Evolutionary conservation across 1,140 invertebrate genomes (phyloP).

Genomic region (Lasioglossum baleicum): DNA sequence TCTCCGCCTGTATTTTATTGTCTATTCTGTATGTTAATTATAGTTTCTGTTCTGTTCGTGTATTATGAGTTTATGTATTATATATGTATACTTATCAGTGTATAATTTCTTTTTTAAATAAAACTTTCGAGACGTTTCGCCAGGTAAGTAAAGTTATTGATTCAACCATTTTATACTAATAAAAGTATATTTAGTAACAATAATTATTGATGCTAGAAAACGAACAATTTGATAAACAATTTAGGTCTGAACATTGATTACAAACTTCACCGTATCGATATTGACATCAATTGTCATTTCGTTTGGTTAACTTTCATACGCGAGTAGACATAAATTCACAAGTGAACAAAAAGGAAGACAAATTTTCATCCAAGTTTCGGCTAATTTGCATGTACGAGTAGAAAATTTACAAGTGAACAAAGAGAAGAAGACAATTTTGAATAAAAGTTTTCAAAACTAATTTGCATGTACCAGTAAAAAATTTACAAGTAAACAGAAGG

Average conservation of each 20-base stretch:
- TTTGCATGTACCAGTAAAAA: too few relatives aligned
- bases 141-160: slow-evolving; percentile 19
- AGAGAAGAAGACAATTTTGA: too few relatives aligned
- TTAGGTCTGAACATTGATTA: too few relatives aligned
- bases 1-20: not conserved
- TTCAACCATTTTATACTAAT: not conserved
- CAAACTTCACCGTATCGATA: slow-evolving; percentile 13
- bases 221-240: too few relatives aligned
- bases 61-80: not conserved
- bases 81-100: not conserved
- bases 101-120: not conserved
- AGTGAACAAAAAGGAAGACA: too few relatives aligned
- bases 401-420: too few relatives aligned
- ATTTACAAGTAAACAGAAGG: too few relatives aligned
- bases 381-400: too few relatives aligned
- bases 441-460: too few relatives aligned
- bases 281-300: slow-evolving; percentile 7
- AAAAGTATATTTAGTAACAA: not conserved
- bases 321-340: not conserved
- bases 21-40: not conserved
- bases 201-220: too few relatives aligned
- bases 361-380: too few relatives aligned
- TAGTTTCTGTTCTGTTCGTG: not conserved
- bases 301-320: not conserved
- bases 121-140: not conserved